phyloP scores from a whole-genome alignment of 2,888 invertebrate genomes.

The Athrips mouffetella region DNA sequence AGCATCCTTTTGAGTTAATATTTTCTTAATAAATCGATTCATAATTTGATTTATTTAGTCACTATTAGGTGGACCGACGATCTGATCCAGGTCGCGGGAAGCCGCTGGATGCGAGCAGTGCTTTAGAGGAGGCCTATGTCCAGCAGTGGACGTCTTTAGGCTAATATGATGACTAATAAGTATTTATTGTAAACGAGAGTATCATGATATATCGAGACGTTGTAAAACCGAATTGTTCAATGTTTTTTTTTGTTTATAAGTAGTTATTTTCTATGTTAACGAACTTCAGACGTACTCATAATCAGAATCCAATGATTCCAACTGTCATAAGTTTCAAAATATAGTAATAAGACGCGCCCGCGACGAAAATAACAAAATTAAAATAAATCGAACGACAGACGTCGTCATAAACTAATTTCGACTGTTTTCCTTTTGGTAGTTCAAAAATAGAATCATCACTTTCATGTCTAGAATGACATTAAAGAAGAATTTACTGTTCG shows the following conservation, averaged over 20 bases:
- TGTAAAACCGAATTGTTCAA: neutral
- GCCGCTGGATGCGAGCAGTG: no score
- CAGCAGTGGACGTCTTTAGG: no score
- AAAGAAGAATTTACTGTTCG: slow-evolving; percentile 66
- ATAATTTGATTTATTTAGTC: no score
- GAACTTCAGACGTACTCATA: neutral
- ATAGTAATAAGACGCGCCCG: slow-evolving; percentile 56
- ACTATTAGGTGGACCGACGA: no score
- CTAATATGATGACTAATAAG: no score
- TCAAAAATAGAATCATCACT: slow-evolving; percentile 75
- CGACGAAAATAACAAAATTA: slow-evolving; percentile 75
- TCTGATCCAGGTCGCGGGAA: no score
- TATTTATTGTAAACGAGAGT: no score
- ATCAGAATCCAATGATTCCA: neutral
- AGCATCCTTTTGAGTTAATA: no score
- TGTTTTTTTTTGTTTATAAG: neutral
- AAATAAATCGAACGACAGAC: slow-evolving; percentile 78
- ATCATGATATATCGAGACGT: no score
- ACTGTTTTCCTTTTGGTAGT: slow-evolving; percentile 74
- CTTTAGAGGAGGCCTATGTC: no score
- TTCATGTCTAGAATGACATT: slow-evolving; percentile 76
- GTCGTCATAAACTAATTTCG: slow-evolving; percentile 79
- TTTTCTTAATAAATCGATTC: no score
- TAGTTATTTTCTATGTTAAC: neutral
- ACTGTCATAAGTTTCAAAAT: slow-evolving; percentile 25